Base-by-base conservation (phyloP, 30 jellyfish, hydroid and myxozoan genomes). In the Aurelia aurita complex sp. Pacific region DNA sequence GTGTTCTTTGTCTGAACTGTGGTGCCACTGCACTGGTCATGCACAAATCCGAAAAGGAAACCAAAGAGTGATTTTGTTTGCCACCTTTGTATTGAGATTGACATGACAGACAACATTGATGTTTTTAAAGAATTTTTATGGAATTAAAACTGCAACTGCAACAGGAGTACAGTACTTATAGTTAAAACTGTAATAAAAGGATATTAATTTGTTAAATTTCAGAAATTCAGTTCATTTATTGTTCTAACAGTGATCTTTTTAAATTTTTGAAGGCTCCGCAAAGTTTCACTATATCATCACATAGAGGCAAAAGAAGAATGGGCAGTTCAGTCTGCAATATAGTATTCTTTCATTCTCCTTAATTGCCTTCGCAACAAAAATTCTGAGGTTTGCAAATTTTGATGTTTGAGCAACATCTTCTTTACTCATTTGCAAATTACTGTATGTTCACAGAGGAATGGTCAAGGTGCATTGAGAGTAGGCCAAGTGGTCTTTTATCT, bases 391-490 rank as follows among this genome's bases (percentile, higher is more conserved):
- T 17, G 95, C 95, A 59, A 85, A 33, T 36, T 50, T 60, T 33
- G 91, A 60, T 23, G 89, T 83, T 53, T 67, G 36, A 4, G 16
- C 34, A 8, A 70, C 92, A 40, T 83, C 83, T 6, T 34, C 14
- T 83, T 68, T 43, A 10, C 12, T 4, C 92, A 83, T 83, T 40
- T 83, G 92, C 82, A 72, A 5, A 36, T n/a, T 33, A 6, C 77
- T 69, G 1, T 38, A 55, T 15, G 87, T 85, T 12, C 83, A 40
- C 15, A 91, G 91, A 17, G 95, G 90, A 6, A 85, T 74, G 32
- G 83, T 18, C n/a, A 85, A 54, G n/a, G 89, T n/a, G 18, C 89
- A 34, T 70, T 82, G 91, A 52, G 69, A 70, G 55, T 67, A 82
- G 16, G 55, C 76, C 18, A 80, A 61, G 14, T 34, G n/a, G 33